phyloP scores from a whole-genome alignment of 1,140 invertebrate species.

The Bombus picipes region DNA sequence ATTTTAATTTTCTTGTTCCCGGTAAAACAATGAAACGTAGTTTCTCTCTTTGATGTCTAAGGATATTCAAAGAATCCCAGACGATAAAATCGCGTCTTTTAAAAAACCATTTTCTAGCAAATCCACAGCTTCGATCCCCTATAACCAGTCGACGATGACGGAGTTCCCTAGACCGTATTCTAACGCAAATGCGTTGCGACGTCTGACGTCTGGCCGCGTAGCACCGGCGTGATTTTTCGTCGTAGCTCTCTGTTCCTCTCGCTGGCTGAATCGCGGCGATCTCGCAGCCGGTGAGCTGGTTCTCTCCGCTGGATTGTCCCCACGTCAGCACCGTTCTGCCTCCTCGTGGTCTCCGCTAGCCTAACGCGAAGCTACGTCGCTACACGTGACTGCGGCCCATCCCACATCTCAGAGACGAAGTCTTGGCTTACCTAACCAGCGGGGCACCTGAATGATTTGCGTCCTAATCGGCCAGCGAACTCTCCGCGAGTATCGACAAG shows the following conservation, averaged over 20 bases:
- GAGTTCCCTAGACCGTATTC: constrained; percentile 2
- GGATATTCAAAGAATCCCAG: too few species aligned
- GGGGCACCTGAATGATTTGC: constrained; percentile 77
- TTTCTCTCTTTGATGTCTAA: too few species aligned
- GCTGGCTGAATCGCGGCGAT: background rate
- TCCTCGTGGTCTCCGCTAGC: constrained; percentile 47
- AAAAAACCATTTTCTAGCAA: background rate
- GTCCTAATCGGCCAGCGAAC: constrained; percentile 77
- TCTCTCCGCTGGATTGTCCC: constrained; percentile 64
- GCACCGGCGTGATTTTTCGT: constrained; percentile 64
- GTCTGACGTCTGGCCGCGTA: constrained; percentile 68
- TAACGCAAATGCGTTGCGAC: constrained; percentile 76
- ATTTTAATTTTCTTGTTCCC: too few species aligned
- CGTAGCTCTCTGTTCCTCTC: constrained; percentile 15
- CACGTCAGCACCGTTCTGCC: constrained; percentile 70
- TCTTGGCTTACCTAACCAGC: constrained; percentile 71
- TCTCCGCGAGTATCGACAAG: constrained; percentile 52
- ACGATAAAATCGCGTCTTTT: too few species aligned
- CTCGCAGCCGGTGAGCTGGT: constrained; percentile 52
- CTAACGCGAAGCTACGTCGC: constrained; percentile 75
- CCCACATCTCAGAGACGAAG: constrained; percentile 55
- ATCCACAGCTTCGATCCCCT: background rate
- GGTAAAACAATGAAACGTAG: background rate
- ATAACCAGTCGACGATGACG: background rate
- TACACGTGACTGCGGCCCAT: constrained; percentile 78